Conservation (phyloP, 2,113 vertebrate genomes). For the Lasiurus cinereus region DNA sequence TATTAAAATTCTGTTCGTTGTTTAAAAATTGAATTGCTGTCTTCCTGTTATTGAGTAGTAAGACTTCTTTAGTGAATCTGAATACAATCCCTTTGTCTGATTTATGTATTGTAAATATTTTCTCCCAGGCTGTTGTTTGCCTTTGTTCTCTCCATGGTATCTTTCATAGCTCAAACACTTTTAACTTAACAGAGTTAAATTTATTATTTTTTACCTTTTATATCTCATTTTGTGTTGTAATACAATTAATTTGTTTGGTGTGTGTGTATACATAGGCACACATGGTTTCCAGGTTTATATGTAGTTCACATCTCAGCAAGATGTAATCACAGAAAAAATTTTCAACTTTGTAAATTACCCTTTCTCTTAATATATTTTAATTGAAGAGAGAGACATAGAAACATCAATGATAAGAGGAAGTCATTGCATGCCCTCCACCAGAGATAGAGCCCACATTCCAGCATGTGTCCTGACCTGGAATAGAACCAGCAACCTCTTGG, state of each 20-base stretch:
- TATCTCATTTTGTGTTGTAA: not conserved
- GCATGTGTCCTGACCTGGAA: too few species aligned
- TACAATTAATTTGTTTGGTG: not conserved
- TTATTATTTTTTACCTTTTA: not conserved
- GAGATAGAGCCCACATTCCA: too few species aligned
- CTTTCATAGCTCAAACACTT: conserved; percentile 16
- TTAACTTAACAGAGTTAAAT: conserved; percentile 1
- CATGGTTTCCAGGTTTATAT: not conserved
- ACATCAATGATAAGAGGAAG: too few species aligned
- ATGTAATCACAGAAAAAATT: conserved; percentile 15
- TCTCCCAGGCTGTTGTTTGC: not conserved
- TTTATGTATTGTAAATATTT: not conserved
- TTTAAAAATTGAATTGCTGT: not conserved
- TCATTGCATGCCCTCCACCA: too few species aligned
- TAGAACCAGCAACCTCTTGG: too few species aligned
- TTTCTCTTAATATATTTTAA: not conserved
- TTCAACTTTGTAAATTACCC: conserved; percentile 19
- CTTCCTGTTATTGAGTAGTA: conserved; percentile 8
- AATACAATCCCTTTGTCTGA: conserved; percentile 2
- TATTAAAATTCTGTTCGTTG: too few species aligned
- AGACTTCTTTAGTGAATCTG: not conserved
- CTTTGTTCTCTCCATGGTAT: conserved; percentile 31
- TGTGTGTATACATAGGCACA: not conserved
- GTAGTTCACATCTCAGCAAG: not conserved
- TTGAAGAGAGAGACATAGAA: too few species aligned